Evolutionary conservation across 2,797 vertebrate genomes (phyloP).

Genomic region (Acropternis orthonyx): DNA sequence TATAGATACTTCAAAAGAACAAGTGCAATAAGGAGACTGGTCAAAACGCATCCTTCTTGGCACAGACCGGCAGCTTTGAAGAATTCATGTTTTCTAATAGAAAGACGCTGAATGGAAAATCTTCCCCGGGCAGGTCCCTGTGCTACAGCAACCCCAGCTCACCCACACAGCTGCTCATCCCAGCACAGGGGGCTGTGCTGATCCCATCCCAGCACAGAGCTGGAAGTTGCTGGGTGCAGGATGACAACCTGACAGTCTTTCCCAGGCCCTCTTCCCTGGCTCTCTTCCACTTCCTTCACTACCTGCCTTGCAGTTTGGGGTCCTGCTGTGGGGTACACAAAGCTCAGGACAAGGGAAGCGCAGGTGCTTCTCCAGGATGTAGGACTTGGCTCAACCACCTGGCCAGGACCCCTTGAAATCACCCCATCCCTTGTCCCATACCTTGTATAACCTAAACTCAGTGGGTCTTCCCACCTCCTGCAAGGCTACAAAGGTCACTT

Average conservation of each 20-base stretch:
- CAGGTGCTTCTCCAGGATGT: background rate
- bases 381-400: accelerated
- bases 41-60: slow-evolving; percentile 5
- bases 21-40: slow-evolving; percentile 24
- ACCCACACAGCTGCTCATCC: accelerated
- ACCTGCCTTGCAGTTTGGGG: background rate
- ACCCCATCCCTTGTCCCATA: background rate
- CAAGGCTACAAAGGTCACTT: background rate
- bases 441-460: background rate
- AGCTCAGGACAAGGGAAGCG: background rate
- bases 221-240: background rate
- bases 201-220: background rate
- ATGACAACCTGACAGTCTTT: background rate
- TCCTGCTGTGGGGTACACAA: accelerated
- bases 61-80: background rate
- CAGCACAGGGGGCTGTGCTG: accelerated
- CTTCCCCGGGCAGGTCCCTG: background rate
- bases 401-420: background rate
- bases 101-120: background rate
- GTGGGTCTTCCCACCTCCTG: background rate
- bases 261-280: background rate
- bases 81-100: background rate
- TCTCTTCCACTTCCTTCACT: background rate
- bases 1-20: slow-evolving; percentile 55
- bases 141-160: accelerated